Evolutionary conservation across 2,888 invertebrate genomes (phyloP), one percentile per base, ranked within the genome.

Genomic region (Bursaphelenchus okinawaensis): DNA sequence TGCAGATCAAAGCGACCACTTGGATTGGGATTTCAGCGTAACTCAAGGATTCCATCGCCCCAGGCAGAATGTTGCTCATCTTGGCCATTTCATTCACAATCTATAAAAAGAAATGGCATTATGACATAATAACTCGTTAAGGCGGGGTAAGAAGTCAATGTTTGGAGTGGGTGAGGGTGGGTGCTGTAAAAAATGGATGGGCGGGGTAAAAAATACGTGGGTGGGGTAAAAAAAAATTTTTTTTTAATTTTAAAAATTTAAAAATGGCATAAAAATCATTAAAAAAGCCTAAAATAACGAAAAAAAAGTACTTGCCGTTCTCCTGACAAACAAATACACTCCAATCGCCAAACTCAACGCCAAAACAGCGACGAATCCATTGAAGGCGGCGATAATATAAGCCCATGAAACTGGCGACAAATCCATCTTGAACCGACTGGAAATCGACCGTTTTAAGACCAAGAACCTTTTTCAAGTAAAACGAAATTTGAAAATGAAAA

Each of bases 21-120:
- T 58, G 56, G 16, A 67, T 67, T 22, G 67, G 67, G 29, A 67
- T 61, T 55, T 67, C 67, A 4, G 65, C 55, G 56, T 66, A 67
- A 56, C 28, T 67, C 52, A 67, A 31, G 29, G 55, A 31, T 31
- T 67, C 67, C 24, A 61, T 26, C 7, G 64, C 54, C 4, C 51
- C 59, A n/a, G 67, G 67, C 20, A 67, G 54, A 51, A 66, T 63
- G 24, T 29, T 56, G 29, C 62, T 29, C 20, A 62, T 57, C 54
- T 63, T 63, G 52, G 62, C 50, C 31, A 66, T 40, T 29, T 63
- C 62, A 52, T 66, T 56, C 8, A 62, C 28, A 19, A 62, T 62
- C 66, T 66, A n/a, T 9, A 65, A 65, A 40, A 22, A 9, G n/a
- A n/a, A n/a, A n/a, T n/a, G n/a, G n/a, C n/a, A n/a, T n/a, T n/a